Conservation (phyloP, 2,888 invertebrate genomes). For the Syrphus vitripennis region DNA sequence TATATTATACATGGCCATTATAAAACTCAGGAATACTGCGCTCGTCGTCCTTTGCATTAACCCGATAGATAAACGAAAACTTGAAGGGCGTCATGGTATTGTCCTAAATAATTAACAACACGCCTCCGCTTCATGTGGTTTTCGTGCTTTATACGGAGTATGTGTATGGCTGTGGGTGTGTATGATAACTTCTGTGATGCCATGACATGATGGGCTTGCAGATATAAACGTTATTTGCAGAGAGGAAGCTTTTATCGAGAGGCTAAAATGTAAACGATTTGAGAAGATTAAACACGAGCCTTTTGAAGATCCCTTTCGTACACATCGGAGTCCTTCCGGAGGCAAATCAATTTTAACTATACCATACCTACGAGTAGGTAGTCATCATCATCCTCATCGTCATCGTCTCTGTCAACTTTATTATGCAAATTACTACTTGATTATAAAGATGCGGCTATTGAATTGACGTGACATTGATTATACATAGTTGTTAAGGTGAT, state of each 20-base stretch:
- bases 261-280: slow-evolving; percentile 56
- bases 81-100: slow-evolving; percentile 55
- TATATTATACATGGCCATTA: not conserved
- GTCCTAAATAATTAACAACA: slow-evolving; percentile 66
- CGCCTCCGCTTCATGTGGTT: not conserved
- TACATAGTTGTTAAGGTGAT: not conserved
- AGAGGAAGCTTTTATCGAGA: slow-evolving; percentile 17
- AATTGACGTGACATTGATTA: not conserved
- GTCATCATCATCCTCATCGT: too few species aligned
- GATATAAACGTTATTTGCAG: not conserved
- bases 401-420: slow-evolving; percentile 28
- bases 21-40: not conserved
- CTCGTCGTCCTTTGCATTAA: not conserved
- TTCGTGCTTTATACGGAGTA: not conserved
- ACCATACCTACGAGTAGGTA: slow-evolving; percentile 26
- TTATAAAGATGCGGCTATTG: slow-evolving; percentile 10
- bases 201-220: not conserved
- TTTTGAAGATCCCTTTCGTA: slow-evolving; percentile 26
- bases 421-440: slow-evolving; percentile 53
- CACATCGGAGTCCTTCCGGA: slow-evolving; percentile 29
- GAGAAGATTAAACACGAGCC: slow-evolving; percentile 54
- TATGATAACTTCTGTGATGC: not conserved
- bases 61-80: slow-evolving; percentile 45
- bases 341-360: not conserved
- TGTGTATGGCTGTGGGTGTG: not conserved